phyloP scores from a whole-genome alignment of 30 jellyfish, hydroid and myxozoan genomes.

The Aurelia aurita region DNA sequence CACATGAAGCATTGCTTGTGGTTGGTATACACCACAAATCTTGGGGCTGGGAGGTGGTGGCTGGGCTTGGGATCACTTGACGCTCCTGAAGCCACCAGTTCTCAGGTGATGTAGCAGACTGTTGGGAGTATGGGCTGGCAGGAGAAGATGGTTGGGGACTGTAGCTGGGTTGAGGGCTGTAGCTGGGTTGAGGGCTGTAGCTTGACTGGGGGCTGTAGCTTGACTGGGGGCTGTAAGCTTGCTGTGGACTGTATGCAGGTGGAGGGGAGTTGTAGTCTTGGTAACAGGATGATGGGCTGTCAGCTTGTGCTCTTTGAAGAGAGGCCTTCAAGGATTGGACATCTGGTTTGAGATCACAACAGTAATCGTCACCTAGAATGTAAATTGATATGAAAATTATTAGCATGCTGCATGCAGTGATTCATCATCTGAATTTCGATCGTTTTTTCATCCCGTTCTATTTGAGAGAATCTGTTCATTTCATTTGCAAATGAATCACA shows the following conservation, averaged over 20 bases:
- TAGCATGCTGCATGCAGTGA: too few species aligned
- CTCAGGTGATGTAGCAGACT: constrained; percentile 90
- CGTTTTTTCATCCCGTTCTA: too few species aligned
- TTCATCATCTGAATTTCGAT: too few species aligned
- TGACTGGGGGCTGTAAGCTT: constrained; percentile 19
- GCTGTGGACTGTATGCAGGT: too few species aligned
- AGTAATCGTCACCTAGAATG: constrained; percentile 72
- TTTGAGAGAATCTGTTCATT: too few species aligned
- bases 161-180: constrained; percentile 36
- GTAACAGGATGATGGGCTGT: constrained; percentile 57
- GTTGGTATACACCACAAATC: constrained; percentile 76
- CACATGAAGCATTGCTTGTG: constrained; percentile 31
- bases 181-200: constrained; percentile 49
- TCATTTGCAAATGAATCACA: too few species aligned
- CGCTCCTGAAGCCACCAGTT: constrained; percentile 91
- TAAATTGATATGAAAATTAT: too few species aligned
- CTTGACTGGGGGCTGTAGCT: constrained; percentile 41
- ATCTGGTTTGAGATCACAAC: constrained; percentile 85
- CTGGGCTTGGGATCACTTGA: constrained; percentile 43
- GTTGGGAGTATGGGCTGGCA: constrained; percentile 82
- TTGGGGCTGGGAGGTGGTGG: constrained; percentile 42
- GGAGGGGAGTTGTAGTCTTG: constrained; percentile 41
- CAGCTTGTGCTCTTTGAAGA: constrained; percentile 65
- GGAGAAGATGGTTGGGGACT: constrained; percentile 75
- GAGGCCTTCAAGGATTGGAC: constrained; percentile 77